Base-by-base conservation (phyloP, 2,888 invertebrate genomes). In the Acanthopleura granulata region DNA sequence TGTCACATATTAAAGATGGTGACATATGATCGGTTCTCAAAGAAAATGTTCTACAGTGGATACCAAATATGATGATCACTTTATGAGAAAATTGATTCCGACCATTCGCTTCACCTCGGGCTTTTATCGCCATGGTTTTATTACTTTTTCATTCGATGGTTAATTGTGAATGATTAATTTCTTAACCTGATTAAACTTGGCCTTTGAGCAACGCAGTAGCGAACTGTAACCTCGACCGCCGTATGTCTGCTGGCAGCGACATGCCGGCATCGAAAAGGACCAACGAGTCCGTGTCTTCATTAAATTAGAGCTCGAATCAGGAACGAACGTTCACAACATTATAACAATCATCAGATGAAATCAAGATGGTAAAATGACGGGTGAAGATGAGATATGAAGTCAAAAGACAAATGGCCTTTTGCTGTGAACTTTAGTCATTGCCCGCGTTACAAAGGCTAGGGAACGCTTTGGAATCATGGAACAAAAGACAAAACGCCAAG, bases 311-410 rank as follows among this genome's bases (percentile, higher is more conserved):
- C 57, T 18, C 18, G 57, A 57, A 57, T 57, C 18, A 3, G 57
- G 57, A 57, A 57, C 57, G 18, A 66, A 66, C 4, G 29, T 66
- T 66, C 29, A 66, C 66, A 27, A 25, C 66, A 66, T 66, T 12
- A 66, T 22, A 66, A 66, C 66, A 66, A 66, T 66, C 66, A 66
- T 27, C 66, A 27, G 22, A 22, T 66, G 16, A 22, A 66, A 66
- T 66, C 66, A 66, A 66, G 66, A 66, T 66, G 66, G 16, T 22
- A 66, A 66, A 66, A 22, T 66, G 22, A 66, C 66, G 25, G 22
- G 22, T 22, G 14, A 66, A 66, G 29, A 66, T 27, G 66, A 66
- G 25, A 3, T 22, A 12, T 18, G 29, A 66, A 66, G 25, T 22
- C 22, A 27, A 27, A 66, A 66, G 66, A 66, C 16, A 27, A 27